phyloP scores from a whole-genome alignment of 1,140 invertebrate species.

The Cylas formicarius region DNA sequence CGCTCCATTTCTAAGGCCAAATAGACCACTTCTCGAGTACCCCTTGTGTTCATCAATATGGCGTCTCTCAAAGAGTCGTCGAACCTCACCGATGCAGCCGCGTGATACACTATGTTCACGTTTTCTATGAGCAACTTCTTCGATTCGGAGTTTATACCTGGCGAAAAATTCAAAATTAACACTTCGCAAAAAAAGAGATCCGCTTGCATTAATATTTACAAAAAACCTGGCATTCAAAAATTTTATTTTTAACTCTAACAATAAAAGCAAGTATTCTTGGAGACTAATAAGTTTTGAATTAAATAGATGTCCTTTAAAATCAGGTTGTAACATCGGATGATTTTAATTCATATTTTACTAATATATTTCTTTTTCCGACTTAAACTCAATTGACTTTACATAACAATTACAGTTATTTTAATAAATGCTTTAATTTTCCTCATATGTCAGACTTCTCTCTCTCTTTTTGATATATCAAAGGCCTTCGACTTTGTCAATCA shows the following conservation, averaged over 20 bases:
- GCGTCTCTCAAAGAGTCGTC: conserved; percentile 63
- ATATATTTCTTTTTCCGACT: too few species aligned
- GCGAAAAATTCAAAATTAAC: conserved; percentile 5
- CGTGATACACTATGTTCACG: conserved; percentile 84
- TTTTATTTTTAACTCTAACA: conserved; percentile 4
- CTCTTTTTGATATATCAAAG: too few species aligned
- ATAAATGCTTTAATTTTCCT: too few species aligned
- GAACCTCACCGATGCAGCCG: conserved; percentile 86
- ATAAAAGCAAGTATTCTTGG: too few species aligned
- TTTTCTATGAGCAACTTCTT: conserved; percentile 55
- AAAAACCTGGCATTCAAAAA: neutral
- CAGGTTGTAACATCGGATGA: too few species aligned
- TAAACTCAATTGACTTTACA: too few species aligned
- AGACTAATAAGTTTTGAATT: too few species aligned
- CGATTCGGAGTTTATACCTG: conserved; percentile 41
- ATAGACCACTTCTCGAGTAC: conserved; percentile 50
- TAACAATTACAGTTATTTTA: too few species aligned
- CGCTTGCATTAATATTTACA: neutral
- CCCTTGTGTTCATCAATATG: conserved; percentile 49
- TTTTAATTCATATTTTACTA: too few species aligned
- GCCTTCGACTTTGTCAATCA: too few species aligned
- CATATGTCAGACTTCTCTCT: too few species aligned
- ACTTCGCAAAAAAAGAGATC: neutral
- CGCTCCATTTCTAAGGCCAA: conserved; percentile 53
- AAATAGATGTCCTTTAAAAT: too few species aligned